Conservation (phyloP, 2,888 invertebrate species). For the Volucella inanis region DNA sequence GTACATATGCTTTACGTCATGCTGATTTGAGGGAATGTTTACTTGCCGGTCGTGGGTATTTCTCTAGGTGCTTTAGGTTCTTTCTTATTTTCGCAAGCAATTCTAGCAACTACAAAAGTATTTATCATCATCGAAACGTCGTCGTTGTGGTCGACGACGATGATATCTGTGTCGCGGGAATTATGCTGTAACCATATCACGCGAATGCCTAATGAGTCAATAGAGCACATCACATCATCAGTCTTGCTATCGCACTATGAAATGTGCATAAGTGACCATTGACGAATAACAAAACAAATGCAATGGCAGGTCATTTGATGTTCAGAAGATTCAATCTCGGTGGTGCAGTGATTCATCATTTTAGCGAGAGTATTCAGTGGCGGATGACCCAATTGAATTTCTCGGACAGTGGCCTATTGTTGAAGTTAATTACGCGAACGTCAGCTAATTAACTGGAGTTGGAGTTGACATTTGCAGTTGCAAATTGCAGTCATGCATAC, state of each 20-base stretch:
- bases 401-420: conserved; percentile 11
- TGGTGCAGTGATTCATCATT: conserved; percentile 45
- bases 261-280: neutral
- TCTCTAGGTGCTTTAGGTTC: neutral
- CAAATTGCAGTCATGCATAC: neutral
- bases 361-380: conserved; percentile 25
- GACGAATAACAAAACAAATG: neutral
- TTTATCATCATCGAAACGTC: neutral
- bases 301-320: neutral
- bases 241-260: neutral
- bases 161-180: conserved; percentile 18
- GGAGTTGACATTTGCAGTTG: neutral
- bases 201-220: conserved; percentile 44
- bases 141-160: neutral
- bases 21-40: neutral
- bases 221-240: conserved; percentile 1
- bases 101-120: conserved; percentile 30
- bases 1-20: conserved; percentile 13
- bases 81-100: conserved; percentile 24
- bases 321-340: neutral
- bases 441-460: neutral
- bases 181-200: conserved; percentile 38
- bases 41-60: neutral
- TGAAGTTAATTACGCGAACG: conserved; percentile 14
- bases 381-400: conserved; percentile 49